phyloP scores from a whole-genome alignment of 2,113 vertebrate species.

The Pongo pygmaeus region DNA sequence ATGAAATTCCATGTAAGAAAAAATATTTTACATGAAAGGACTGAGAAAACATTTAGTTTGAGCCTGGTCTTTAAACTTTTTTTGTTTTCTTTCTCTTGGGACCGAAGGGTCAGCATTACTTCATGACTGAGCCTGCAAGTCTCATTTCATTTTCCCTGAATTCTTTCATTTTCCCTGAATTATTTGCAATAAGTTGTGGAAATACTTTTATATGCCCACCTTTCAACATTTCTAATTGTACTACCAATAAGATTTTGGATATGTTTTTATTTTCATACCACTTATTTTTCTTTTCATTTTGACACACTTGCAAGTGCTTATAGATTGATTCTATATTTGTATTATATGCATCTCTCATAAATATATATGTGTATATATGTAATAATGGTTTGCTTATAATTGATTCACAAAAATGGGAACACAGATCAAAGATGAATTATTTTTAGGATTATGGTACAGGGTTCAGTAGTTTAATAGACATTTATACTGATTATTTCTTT shows the following conservation, averaged over 20 bases:
- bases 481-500: neutral
- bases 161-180: neutral
- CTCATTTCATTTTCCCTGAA: neutral
- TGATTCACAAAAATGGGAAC: neutral
- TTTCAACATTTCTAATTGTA: neutral
- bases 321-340: slow-evolving; percentile 21
- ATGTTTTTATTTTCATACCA: neutral
- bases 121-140: neutral
- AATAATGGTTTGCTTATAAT: neutral
- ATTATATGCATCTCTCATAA: neutral
- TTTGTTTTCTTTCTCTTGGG: neutral
- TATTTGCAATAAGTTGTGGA: neutral
- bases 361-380: neutral
- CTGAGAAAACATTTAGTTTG: neutral
- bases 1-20: neutral
- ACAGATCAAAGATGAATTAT: neutral
- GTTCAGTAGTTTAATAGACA: slow-evolving; percentile 35
- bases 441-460: neutral
- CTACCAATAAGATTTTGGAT: neutral
- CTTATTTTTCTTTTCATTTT: slow-evolving; percentile 38
- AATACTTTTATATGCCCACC: neutral
- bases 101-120: neutral
- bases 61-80: neutral
- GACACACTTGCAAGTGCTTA: neutral
- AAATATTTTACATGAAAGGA: neutral